Conservation (phyloP, 2,888 invertebrate genomes). For the Pseudococcus jackbeardsleyi region DNA sequence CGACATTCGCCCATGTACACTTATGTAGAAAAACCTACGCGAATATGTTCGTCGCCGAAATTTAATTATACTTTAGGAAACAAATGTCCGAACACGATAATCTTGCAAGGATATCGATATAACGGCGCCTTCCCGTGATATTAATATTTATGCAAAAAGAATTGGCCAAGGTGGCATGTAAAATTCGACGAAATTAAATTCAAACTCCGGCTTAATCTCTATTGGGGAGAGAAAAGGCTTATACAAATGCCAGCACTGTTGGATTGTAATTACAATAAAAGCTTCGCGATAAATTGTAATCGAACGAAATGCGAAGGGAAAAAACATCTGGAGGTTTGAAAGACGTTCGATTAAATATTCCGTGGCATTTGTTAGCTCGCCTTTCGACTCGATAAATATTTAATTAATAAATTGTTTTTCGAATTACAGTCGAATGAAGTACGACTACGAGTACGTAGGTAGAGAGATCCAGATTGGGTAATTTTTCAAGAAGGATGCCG, state of each 20-base stretch:
- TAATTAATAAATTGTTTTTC: constrained; percentile 24
- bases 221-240: background rate
- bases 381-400: constrained; percentile 12
- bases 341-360: constrained; percentile 18
- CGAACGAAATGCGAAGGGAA: background rate
- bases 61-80: constrained; percentile 17
- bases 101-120: background rate
- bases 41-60: constrained; percentile 4
- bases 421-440: background rate
- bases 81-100: background rate
- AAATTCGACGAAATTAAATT: no score
- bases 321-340: background rate
- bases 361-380: background rate
- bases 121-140: background rate
- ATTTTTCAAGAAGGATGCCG: background rate
- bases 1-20: constrained; percentile 5
- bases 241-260: background rate
- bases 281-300: background rate
- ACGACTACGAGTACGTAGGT: background rate
- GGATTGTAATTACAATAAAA: background rate
- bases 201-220: background rate
- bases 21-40: background rate
- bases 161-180: no score
- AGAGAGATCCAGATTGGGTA: constrained; percentile 7
- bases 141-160: no score